phyloP scores from a whole-genome alignment of 2,113 vertebrate genomes.

The Hemichromis elongatus region DNA sequence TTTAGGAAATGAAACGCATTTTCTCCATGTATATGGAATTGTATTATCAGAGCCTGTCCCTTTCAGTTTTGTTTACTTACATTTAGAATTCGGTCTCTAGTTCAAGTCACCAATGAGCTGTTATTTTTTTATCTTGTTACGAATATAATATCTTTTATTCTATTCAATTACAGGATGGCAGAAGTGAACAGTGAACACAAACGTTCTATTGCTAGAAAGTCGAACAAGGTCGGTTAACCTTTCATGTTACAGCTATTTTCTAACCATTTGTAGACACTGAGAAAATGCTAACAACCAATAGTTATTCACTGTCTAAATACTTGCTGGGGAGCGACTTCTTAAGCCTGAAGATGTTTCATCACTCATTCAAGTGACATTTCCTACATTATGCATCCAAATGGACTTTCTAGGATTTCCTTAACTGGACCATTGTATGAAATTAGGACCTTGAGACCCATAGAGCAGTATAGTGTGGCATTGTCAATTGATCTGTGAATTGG shows the following conservation, averaged over 20 bases:
- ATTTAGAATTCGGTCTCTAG: neutral
- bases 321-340: neutral
- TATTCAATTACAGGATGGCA: neutral
- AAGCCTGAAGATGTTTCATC: neutral
- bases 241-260: neutral
- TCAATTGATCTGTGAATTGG: too few species aligned
- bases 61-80: neutral
- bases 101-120: neutral
- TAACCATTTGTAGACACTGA: neutral
- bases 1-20: neutral
- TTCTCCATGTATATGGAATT: neutral
- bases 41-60: neutral
- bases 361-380: too few species aligned
- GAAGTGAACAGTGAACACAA: neutral
- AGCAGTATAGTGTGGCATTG: too few species aligned
- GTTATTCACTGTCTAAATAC: neutral
- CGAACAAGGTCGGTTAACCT: neutral
- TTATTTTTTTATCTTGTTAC: neutral
- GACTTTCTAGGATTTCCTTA: neutral
- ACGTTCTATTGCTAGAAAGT: neutral
- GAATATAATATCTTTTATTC: neutral
- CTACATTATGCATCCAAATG: neutral
- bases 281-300: neutral
- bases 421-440: neutral
- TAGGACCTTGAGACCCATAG: too few species aligned